phyloP scores from a whole-genome alignment of 1,140 invertebrate genomes.

The Lordiphosa clarofinis region DNA sequence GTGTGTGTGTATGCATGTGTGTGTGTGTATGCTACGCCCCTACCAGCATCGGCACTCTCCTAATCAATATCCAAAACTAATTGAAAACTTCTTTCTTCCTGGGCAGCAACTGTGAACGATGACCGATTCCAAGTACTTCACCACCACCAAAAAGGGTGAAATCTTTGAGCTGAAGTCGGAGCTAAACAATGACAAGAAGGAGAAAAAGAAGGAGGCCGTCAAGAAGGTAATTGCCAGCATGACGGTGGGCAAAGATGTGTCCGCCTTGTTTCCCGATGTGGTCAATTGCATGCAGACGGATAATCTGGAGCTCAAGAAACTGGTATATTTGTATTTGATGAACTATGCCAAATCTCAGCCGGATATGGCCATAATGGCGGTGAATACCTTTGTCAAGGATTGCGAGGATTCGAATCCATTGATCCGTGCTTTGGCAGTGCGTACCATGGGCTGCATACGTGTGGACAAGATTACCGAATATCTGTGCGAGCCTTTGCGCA shows the following conservation, averaged over 20 bases:
- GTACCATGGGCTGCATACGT: slow-evolving; percentile 99
- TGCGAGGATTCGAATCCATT: slow-evolving; percentile 99
- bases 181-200: slow-evolving; percentile 99
- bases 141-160: slow-evolving; percentile 99
- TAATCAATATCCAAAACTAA: slow-evolving; percentile 6
- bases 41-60: neutral
- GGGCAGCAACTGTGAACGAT: slow-evolving; percentile 81
- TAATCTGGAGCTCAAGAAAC: slow-evolving; percentile 99
- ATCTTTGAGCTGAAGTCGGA: slow-evolving; percentile 99
- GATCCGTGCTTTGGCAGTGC: slow-evolving; percentile 97
- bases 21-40: slow-evolving; percentile 25
- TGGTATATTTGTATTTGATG: slow-evolving; percentile 99
- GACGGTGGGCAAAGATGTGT: slow-evolving; percentile 99
- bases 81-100: neutral
- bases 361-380: slow-evolving; percentile 99
- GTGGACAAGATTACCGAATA: slow-evolving; percentile 99
- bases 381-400: slow-evolving; percentile 99
- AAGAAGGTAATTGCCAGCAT: slow-evolving; percentile 99
- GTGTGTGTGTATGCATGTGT: slow-evolving; percentile 19
- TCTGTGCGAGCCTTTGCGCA: slow-evolving; percentile 98
- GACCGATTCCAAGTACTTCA: slow-evolving; percentile 99
- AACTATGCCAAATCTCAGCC: slow-evolving; percentile 99
- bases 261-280: slow-evolving; percentile 98
- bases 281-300: slow-evolving; percentile 99
- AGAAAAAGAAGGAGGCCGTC: slow-evolving; percentile 99